These are phyloP conservation scores for Octodon degus DNA, from an alignment of 2,113 vertebrate genomes.

Conservation along the genomic window DNA sequence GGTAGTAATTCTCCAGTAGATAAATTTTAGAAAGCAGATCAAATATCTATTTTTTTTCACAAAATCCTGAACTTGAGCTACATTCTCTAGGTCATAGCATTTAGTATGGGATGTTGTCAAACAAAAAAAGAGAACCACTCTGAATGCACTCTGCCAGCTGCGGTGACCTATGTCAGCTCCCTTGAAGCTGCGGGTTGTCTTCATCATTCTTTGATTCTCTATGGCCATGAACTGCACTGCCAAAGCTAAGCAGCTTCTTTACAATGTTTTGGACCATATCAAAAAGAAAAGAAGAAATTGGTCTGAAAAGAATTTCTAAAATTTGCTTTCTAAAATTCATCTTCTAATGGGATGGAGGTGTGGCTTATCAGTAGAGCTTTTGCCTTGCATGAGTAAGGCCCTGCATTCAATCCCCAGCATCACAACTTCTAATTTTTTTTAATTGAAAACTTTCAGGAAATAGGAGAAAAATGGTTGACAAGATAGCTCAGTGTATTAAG, in stretches of 20 bases:
- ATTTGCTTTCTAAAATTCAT: neutral
- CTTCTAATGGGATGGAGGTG: neutral
- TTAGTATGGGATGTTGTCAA: neutral
- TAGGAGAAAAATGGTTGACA: neutral
- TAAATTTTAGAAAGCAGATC: neutral
- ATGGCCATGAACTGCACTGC: neutral
- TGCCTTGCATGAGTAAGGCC: neutral
- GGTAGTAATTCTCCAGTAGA: neutral
- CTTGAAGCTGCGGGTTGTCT: neutral
- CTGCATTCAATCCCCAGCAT: neutral
- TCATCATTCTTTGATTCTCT: neutral
- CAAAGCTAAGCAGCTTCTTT: neutral
- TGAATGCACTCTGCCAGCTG: neutral
- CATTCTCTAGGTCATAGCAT: rapidly evolving
- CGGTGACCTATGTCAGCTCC: neutral
- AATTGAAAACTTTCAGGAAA: neutral
- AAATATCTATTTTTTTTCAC: neutral
- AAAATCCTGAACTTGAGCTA: neutral
- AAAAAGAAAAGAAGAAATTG: neutral
- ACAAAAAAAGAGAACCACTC: neutral
- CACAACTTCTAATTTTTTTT: neutral
- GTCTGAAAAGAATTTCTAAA: neutral
- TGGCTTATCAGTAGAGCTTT: neutral
- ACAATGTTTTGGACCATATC: neutral
- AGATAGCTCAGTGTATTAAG: too few species aligned